Conservation (phyloP, 2,888 invertebrate species). For the Ormyrus thymus region DNA sequence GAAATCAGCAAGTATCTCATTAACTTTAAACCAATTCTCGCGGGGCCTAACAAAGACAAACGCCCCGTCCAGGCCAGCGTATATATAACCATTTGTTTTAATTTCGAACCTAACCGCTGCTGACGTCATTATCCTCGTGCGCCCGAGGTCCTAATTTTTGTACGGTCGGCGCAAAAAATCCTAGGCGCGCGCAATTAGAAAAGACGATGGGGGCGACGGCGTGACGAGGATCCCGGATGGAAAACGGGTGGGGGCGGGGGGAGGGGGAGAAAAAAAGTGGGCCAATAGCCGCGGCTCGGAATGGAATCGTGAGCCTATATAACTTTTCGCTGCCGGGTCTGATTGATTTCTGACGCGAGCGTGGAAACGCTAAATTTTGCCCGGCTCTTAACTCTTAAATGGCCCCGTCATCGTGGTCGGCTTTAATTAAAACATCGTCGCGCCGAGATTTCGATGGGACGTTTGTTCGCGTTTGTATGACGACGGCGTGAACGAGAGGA, state of each 20-base stretch:
- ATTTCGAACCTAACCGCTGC: not conserved
- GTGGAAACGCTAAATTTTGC: not conserved
- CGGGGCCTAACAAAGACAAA: constrained; percentile 37
- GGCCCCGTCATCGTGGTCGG: constrained; percentile 1
- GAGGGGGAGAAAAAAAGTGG: not conserved
- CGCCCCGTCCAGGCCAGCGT: not conserved
- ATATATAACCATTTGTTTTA: constrained; percentile 27
- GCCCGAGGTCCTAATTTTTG: not conserved
- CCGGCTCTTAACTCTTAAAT: constrained; percentile 39
- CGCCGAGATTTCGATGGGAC: not conserved
- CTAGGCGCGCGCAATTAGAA: constrained; percentile 20
- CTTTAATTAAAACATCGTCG: constrained; percentile 31
- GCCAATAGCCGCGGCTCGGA: not conserved
- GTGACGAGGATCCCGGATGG: not conserved
- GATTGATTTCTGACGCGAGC: constrained; percentile 22
- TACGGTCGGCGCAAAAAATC: not conserved
- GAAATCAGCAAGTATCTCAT: constrained; percentile 50
- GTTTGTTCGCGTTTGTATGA: too few relatives aligned
- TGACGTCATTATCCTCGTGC: constrained; percentile 8
- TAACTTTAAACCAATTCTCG: constrained; percentile 38
- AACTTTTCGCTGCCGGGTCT: constrained; percentile 4
- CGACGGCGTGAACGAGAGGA: too few relatives aligned
- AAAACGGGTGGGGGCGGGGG: not conserved
- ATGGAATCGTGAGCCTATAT: constrained; percentile 5
- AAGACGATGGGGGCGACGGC: not conserved